phyloP scores from a whole-genome alignment of 2,888 invertebrate species.

The Drosophila macrospina region DNA sequence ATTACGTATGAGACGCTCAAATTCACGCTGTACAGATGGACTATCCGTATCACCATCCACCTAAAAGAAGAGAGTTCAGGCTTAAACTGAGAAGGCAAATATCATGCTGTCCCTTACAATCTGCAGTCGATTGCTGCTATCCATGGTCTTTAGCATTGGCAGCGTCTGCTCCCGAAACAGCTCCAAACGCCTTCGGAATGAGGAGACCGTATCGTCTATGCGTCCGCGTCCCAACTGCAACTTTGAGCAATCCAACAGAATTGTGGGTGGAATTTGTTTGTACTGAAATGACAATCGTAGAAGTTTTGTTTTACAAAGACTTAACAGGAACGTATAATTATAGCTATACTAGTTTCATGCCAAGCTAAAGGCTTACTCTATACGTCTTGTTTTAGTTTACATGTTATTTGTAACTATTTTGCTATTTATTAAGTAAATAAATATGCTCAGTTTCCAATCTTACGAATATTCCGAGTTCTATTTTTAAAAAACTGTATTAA shows the following conservation, averaged over 20 bases:
- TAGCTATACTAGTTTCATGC: no score
- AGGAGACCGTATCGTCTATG: conserved; percentile 94
- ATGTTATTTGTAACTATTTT: no score
- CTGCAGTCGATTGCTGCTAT: conserved; percentile 92
- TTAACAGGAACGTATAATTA: no score
- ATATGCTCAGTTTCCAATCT: no score
- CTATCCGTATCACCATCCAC: conserved; percentile 95
- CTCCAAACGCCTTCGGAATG: conserved; percentile 93
- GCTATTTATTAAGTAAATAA: background rate
- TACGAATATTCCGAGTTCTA: no score
- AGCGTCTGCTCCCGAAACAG: conserved; percentile 94
- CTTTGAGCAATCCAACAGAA: conserved; percentile 96
- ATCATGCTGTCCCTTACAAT: conserved; percentile 91
- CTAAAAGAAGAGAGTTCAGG: conserved; percentile 84
- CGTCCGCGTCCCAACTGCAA: conserved; percentile 93
- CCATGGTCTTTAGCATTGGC: conserved; percentile 94
- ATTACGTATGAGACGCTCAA: conserved; percentile 89
- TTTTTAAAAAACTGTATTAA: no score
- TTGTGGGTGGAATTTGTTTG: conserved; percentile 91
- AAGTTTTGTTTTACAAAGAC: no score
- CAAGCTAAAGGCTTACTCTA: no score
- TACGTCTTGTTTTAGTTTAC: no score
- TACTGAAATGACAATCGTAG: no score
- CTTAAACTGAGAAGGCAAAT: no score
- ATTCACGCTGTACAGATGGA: conserved; percentile 91